Base-by-base conservation (phyloP, 2,797 vertebrate genomes). In the Acipenser oxyrinchus region DNA sequence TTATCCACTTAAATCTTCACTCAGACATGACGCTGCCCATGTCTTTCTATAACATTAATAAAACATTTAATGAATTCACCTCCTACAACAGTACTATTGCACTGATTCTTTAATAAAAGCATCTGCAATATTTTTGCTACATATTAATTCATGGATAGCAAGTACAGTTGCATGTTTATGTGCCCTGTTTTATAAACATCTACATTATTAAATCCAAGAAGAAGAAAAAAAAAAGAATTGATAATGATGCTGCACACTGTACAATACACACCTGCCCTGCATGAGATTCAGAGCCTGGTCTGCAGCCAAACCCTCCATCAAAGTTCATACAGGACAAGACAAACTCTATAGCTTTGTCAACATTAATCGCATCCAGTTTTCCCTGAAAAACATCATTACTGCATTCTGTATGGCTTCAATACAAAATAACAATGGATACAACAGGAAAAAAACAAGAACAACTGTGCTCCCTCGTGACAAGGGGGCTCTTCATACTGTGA, bases 251-350 rank as follows among this genome's bases (percentile, higher is more conserved):
- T 52, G 10, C 10, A 11, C 51, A 53, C 51, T 12, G 2, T 53
- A 53, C 51, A 53, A 53, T 53, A 74, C 82, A 86, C 83, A 97
- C 97, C 93, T 99, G 97, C 68, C 97, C 97, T 52, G 95, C 95
- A n/a, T 99, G 97, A 66, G 97, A 99, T 82, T 99, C 96, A 0
- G 97, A 99, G 66, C 95, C 95, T 0, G 95, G 97, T 77, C 96
- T 91, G 81, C 97, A 99, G 72, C 97, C 97, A 77, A 99, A 99
- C 72, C 97, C 97, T 67, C 96, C 97, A 52, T 99, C 97, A 71
- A 98, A 98, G 81, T 99, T 99, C 97, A 99, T 97, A 80, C 95
- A 99, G 4, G 95, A 95, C 74, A 99, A 79, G 72, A 99, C 92
- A 8, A 98, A 99, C 78, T 96, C 91, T 1, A 96, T 87, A 0